Percentiles rank a stretch among this genome's conserved stretches.
phyloP scores from a whole-genome alignment of 2,113 vertebrate species.

The Anguilla rostrata region DNA sequence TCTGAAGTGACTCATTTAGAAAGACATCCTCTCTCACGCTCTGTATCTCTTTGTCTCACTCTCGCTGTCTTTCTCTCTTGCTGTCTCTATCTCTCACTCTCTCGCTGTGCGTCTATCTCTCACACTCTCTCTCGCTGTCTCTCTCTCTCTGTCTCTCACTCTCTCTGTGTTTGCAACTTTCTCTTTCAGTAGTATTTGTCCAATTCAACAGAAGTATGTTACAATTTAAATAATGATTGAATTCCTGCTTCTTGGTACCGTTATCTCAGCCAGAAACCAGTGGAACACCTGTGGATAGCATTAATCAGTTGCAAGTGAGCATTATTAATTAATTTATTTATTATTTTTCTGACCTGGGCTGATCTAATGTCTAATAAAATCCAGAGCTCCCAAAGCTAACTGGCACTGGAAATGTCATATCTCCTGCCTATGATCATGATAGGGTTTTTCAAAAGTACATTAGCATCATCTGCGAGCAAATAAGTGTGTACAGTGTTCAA shows the following conservation, averaged over 20 bases:
- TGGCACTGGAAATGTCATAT: neutral
- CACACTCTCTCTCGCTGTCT: neutral
- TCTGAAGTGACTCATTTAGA: conserved; percentile 54
- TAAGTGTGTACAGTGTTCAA: neutral
- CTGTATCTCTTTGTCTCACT: neutral
- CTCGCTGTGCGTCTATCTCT: neutral
- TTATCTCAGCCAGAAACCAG: neutral
- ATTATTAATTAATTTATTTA: neutral
- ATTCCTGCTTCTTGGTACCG: neutral
- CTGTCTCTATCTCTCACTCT: conserved; percentile 14
- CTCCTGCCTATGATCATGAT: neutral
- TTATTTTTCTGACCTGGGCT: neutral
- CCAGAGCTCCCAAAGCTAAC: neutral
- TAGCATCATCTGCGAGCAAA: neutral
- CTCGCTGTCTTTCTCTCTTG: conserved; percentile 20
- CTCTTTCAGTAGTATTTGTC: no score
- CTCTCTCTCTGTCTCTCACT: conserved; percentile 18
- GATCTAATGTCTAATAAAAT: neutral
- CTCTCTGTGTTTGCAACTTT: conserved; percentile 9
- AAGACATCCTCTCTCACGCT: conserved; percentile 4
- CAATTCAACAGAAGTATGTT: neutral
- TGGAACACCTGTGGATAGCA: neutral
- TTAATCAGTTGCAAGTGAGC: neutral
- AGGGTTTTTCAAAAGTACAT: neutral
- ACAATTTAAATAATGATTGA: neutral